phyloP scores from a whole-genome alignment of 2,888 invertebrate species.

The Drosophila merina region DNA sequence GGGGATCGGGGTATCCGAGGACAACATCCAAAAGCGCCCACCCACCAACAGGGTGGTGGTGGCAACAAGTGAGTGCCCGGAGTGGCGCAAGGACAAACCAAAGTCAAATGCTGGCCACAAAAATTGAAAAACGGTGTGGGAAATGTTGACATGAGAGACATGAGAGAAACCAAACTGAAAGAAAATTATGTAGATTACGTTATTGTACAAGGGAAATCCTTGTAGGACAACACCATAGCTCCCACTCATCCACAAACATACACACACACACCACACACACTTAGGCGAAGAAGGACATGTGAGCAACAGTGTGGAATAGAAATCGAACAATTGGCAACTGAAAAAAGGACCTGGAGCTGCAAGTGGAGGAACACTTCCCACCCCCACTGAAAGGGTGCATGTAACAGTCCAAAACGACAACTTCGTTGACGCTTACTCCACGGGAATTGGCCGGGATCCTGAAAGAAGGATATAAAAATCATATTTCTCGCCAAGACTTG shows the following conservation, averaged over 20 bases:
- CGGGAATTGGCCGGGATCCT: conserved; percentile 53
- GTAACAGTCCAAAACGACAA: conserved; percentile 77
- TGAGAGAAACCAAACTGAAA: conserved; percentile 75
- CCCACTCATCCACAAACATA: conserved; percentile 9
- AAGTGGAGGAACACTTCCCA: conserved; percentile 1
- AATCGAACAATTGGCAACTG: conserved; percentile 76
- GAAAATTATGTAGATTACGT: conserved; percentile 79
- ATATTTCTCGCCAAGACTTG: neutral
- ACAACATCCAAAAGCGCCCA: neutral
- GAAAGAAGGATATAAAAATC: conserved; percentile 14
- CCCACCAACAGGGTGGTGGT: conserved; percentile 3
- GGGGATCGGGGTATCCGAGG: neutral
- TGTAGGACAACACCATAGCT: conserved; percentile 53
- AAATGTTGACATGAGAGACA: conserved; percentile 74
- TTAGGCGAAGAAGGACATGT: conserved; percentile 22
- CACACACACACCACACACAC: conserved; percentile 1
- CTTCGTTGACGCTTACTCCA: conserved; percentile 73
- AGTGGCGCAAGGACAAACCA: conserved; percentile 43
- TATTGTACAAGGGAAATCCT: conserved; percentile 74
- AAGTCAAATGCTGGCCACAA: conserved; percentile 58
- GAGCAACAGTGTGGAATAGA: conserved; percentile 78
- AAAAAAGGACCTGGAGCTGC: conserved; percentile 38
- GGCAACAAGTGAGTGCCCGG: conserved; percentile 64
- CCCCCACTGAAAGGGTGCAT: conserved; percentile 43
- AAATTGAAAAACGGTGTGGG: conserved; percentile 64